These are phyloP conservation scores for Crypturellus undulatus DNA, from an alignment of 2,113 vertebrate genomes.

Conservation along the genomic window DNA sequence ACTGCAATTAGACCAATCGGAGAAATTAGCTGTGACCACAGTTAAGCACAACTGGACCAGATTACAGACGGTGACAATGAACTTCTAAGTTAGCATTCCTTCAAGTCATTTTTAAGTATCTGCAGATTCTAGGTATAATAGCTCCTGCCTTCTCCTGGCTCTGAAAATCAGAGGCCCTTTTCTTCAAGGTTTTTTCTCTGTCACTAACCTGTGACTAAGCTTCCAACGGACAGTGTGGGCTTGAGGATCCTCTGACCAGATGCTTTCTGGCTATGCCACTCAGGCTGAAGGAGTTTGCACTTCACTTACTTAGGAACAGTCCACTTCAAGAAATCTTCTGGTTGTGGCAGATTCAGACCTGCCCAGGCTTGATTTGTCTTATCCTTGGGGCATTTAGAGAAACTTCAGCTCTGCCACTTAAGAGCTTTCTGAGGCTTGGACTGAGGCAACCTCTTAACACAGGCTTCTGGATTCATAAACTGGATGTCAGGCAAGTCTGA, in stretches of 20 bases:
- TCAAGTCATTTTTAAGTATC: not conserved
- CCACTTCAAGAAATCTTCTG: not conserved
- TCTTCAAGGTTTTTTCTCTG: not conserved
- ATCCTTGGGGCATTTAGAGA: not conserved
- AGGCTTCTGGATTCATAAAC: not conserved
- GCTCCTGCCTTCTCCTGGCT: not conserved
- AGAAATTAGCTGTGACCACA: not conserved
- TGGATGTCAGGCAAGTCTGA: not conserved
- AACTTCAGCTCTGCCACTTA: not conserved
- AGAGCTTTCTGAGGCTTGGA: not conserved
- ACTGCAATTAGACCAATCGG: not conserved
- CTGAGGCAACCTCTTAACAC: not conserved
- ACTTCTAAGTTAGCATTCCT: constrained; percentile 6
- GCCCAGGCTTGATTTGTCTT: not conserved
- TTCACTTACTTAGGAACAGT: not conserved
- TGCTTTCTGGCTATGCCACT: not conserved
- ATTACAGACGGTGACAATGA: not conserved
- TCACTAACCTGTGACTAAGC: not conserved
- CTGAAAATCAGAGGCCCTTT: not conserved
- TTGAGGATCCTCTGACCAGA: not conserved
- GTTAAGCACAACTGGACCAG: not conserved
- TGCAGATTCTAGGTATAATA: not conserved
- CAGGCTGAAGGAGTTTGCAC: not conserved
- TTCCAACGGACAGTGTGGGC: not conserved
- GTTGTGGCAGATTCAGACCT: not conserved